Base-by-base conservation (phyloP, 64 coral and sea anemone species). In the Stichodactyla mertensii region DNA sequence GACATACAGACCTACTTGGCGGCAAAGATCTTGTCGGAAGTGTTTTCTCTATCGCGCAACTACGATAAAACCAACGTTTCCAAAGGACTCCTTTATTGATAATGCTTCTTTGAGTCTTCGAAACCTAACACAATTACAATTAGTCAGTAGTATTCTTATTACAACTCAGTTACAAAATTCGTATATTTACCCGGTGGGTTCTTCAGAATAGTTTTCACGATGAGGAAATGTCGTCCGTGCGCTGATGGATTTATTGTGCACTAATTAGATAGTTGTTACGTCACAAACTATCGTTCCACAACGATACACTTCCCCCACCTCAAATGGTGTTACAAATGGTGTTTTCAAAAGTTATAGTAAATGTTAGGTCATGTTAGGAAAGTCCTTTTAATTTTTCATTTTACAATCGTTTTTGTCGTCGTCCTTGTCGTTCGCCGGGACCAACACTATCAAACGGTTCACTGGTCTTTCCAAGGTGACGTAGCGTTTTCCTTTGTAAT, bases 401-500 rank as follows among this genome's bases (percentile, higher is more conserved):
- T 84, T 57, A 14, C 24, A 55, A 56, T 80, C 13, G 78, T 6
- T 52, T 16, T 80, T 55, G 52, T 84, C 54, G 23, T 70, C 16
- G n/a, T 71, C 61, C 27, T 51, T 77, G 27, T 89, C 61, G n/a
- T 89, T 78, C 5, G 22, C 64, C 18, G 64, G 82, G 26, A 67
- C 58, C 6, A 89, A 20, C 9, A 89, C 60, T 16, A 85, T 45
- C 45, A 89, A 31, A 15, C 52, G 55, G 67, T 84, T 26, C 5
- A 84, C 62, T 45, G 82, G 19, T 71, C 88, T 27, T 77, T 89
- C 22, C 12, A 85, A 14, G 10, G 64, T 78, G 82, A 45, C 64
- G 15, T 89, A 89, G 16, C 88, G 2, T 67, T n/a, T 81, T 16
- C 87, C 86, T 28, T 78, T 19, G 77, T 88, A 88, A 18, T 79